Conservation (phyloP, 2,888 invertebrate species). For the Drosophila kambysellisi region DNA sequence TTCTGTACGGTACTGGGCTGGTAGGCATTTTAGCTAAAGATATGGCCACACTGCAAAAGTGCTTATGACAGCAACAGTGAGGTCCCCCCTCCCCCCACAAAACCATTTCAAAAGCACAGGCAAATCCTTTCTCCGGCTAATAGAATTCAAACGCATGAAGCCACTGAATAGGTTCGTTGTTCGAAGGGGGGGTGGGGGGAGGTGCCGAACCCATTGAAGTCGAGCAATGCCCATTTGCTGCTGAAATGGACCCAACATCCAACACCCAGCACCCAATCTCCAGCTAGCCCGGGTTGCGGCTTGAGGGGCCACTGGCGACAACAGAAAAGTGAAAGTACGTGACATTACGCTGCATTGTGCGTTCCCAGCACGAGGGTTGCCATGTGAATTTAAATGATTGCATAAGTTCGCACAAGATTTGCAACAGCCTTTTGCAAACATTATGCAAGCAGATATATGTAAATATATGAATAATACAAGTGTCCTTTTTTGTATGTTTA, state of each 20-base stretch:
- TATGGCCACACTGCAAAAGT: slow-evolving; percentile 66
- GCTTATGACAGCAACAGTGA: slow-evolving; percentile 70
- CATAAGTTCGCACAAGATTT: not conserved
- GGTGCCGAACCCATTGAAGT: slow-evolving; percentile 54
- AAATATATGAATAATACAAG: too few relatives aligned
- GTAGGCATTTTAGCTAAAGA: slow-evolving; percentile 45
- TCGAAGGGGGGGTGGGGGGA: slow-evolving; percentile 41
- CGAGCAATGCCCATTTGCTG: slow-evolving; percentile 49
- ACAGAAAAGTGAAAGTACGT: slow-evolving; percentile 75
- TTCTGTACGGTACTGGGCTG: not conserved
- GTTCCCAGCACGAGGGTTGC: slow-evolving; percentile 40
- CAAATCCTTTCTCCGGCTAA: slow-evolving; percentile 76
- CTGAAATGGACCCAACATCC: slow-evolving; percentile 19
- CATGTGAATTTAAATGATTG: slow-evolving; percentile 12
- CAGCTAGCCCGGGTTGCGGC: not conserved
- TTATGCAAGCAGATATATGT: not conserved
- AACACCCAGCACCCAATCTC: not conserved
- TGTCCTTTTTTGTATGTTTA: too few relatives aligned
- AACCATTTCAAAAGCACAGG: slow-evolving; percentile 41
- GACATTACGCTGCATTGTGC: slow-evolving; percentile 65
- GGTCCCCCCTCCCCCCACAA: not conserved
- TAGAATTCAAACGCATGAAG: slow-evolving; percentile 78
- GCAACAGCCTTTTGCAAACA: not conserved
- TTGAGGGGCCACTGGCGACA: slow-evolving; percentile 3
- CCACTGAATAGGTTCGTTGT: slow-evolving; percentile 77